Conservation (phyloP, 2,113 vertebrate genomes). For the Eurystomus gularis region DNA sequence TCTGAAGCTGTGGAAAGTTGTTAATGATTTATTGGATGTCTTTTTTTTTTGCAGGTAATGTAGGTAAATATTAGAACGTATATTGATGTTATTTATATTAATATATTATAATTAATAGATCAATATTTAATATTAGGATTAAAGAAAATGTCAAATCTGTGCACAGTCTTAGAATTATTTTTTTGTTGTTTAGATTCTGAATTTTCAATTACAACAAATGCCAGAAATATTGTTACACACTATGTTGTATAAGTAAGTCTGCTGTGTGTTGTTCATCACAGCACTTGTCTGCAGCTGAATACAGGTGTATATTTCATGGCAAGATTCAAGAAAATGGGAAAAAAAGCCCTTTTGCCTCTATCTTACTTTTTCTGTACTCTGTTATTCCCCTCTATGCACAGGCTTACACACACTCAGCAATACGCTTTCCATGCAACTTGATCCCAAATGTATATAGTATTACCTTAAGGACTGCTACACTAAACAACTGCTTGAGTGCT, state of each 20-base stretch:
- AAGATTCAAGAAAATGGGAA: not conserved
- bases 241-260: not conserved
- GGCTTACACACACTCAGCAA: not conserved
- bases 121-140: too few relatives aligned
- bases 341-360: rapidly evolving
- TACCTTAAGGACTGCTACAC: not conserved
- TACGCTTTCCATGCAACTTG: not conserved
- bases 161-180: not conserved
- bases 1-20: not conserved
- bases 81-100: not conserved
- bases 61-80: not conserved
- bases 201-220: not conserved
- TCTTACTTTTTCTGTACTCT: not conserved
- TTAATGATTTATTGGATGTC: not conserved
- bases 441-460: not conserved
- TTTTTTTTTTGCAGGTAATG: not conserved
- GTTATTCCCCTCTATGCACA: not conserved
- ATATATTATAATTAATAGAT: too few relatives aligned
- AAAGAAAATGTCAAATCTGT: not conserved
- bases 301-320: not conserved
- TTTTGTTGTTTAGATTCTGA: not conserved
- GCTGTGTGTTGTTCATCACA: not conserved
- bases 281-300: not conserved
- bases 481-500: not conserved
- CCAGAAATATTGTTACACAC: not conserved